Evolutionary conservation across 2,113 vertebrate genomes (phyloP).

Genomic region (Bostrychus sinensis): DNA sequence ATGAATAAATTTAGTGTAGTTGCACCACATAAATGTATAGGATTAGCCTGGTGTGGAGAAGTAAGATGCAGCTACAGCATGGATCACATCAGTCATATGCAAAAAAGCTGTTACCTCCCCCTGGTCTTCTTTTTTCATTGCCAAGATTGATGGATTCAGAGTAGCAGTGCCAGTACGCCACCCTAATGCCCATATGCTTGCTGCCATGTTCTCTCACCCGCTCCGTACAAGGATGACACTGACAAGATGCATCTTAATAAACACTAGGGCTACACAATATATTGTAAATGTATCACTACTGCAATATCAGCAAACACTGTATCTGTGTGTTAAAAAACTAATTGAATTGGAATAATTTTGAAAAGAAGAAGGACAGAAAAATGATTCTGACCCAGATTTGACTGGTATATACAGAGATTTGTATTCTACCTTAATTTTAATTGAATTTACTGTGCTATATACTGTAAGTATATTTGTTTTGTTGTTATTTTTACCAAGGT

Average conservation of each 20-base stretch:
- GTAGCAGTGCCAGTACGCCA: slow-evolving; percentile 70
- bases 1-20: slow-evolving; percentile 22
- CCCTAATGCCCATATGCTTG: slow-evolving; percentile 67
- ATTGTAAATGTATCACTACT: neutral
- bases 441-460: no score
- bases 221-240: slow-evolving; percentile 60
- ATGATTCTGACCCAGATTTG: no score
- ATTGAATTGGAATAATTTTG: no score
- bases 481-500: no score
- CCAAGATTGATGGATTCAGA: slow-evolving; percentile 67
- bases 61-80: neutral
- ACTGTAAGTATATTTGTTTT: no score
- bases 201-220: slow-evolving; percentile 67
- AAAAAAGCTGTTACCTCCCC: slow-evolving; percentile 10
- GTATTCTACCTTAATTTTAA: no score
- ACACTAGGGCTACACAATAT: slow-evolving; percentile 31
- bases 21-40: no score
- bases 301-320: neutral
- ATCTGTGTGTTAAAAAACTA: neutral
- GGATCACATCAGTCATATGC: slow-evolving; percentile 22
- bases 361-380: no score
- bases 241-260: slow-evolving; percentile 53
- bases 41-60: slow-evolving; percentile 5
- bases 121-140: slow-evolving; percentile 20
- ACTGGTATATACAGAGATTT: no score